Evolutionary conservation across 2,113 vertebrate species (phyloP), one percentile per base, ranked within the genome.

Genomic region (Rhinolophus sinicus): DNA sequence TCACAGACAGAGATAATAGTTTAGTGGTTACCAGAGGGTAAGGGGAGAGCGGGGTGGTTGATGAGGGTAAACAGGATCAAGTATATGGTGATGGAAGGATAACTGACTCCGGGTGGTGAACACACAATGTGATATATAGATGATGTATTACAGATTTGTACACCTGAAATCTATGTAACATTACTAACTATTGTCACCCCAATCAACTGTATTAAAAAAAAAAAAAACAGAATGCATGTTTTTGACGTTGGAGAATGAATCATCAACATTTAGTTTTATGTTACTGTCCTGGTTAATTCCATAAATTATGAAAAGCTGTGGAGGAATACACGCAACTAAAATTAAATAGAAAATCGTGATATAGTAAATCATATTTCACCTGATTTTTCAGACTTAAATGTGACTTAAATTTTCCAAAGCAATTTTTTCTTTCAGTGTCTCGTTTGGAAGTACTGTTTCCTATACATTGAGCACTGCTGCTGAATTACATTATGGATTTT

Each of bases 401-500:
- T 65, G 64, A 60, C 21, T 56, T 77, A 77, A 67, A 30, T 78
- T 91, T 94, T 87, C 47, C 33, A 93, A 91, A 89, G 15, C 15
- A 94, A 26, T 40, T 65, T 91, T 94, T 77, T 54, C 33, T 65
- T 88, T 88, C 44, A 84, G 6, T 88, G 35, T 90, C 50, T 93
- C 73, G 4, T 73, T 92, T 80, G 65, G 18, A 95, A 96, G 82
- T 69, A n/a, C 8, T 40, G 1, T 83, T 89, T 94, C 22, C 50
- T 82, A 21, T 77, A 75, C 78, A 73, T 94, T 93, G 75, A 96
- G 2, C 40, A 88, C 56, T 62, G n/a, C n/a, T 78, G 69, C 58
- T 87, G 44, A 87, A 88, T 90, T 96, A 54, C 67, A 92, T 95
- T 87, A 70, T 78, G 38, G 69, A 76, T 88, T 94, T 90, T 88